Evolutionary conservation across 2,113 vertebrate species (phyloP).

Genomic region (Tachycineta bicolor): DNA sequence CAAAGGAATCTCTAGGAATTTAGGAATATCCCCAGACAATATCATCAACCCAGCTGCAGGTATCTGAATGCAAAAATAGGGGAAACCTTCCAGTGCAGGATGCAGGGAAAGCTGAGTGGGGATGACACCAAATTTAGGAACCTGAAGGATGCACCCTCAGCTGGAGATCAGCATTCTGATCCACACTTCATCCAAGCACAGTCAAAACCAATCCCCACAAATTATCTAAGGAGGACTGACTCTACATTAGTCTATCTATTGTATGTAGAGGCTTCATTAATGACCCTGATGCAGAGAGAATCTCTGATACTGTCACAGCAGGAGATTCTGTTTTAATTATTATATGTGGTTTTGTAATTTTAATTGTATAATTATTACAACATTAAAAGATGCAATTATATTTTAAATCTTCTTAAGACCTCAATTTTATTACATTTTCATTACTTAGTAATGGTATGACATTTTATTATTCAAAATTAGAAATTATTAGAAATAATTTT

Average conservation of each 20-base stretch:
- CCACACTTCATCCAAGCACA: background rate
- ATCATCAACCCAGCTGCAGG: background rate
- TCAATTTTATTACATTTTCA: slow-evolving; percentile 73
- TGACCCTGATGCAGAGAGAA: background rate
- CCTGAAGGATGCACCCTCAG: background rate
- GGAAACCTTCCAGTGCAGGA: background rate
- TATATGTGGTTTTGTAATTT: slow-evolving; percentile 51
- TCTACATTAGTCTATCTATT: background rate
- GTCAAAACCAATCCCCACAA: background rate
- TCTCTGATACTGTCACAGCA: background rate
- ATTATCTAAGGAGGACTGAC: background rate
- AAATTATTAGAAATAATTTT: slow-evolving; percentile 66
- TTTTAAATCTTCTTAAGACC: slow-evolving; percentile 70
- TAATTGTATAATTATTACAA: slow-evolving; percentile 64
- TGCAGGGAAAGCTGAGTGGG: background rate
- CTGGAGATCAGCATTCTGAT: background rate
- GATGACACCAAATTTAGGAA: background rate
- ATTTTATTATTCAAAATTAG: slow-evolving; percentile 68
- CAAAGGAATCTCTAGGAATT: background rate
- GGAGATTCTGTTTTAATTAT: slow-evolving; percentile 47
- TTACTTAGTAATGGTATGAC: slow-evolving; percentile 69
- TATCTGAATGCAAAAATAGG: background rate
- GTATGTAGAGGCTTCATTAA: background rate
- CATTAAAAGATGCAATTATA: slow-evolving; percentile 64
- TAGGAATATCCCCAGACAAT: background rate